Conservation (phyloP, 2,888 invertebrate species). For the Chydorus sphaericus region DNA sequence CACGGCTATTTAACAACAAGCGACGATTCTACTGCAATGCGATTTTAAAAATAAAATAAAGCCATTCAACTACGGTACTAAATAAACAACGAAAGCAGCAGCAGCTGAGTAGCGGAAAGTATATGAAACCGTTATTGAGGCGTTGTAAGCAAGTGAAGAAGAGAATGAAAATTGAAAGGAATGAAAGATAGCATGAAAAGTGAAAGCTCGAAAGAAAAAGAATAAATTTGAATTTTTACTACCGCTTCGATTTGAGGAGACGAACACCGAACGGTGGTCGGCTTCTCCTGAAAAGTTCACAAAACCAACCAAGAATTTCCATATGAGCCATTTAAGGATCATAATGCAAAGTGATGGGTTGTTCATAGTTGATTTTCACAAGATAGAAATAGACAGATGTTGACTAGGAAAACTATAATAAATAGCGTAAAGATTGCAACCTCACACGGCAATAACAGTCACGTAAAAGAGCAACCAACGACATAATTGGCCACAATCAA, state of each 20-base stretch:
- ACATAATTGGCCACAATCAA: no score
- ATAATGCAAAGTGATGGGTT: constrained; percentile 8
- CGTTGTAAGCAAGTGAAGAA: not conserved
- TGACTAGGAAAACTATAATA: not conserved
- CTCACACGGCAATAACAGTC: not conserved
- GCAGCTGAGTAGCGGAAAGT: no score
- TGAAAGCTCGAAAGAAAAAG: not conserved
- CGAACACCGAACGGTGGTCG: constrained; percentile 12
- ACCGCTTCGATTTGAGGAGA: constrained; percentile 22
- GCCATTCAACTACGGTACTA: no score
- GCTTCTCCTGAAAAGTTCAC: constrained; percentile 14
- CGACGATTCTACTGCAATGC: no score
- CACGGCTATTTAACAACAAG: no score
- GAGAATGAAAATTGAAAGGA: constrained; percentile 2
- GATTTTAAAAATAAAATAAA: no score
- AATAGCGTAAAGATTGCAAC: not conserved
- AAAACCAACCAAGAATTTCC: constrained; percentile 5
- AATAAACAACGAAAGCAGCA: no score
- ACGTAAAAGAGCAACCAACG: no score
- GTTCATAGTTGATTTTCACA: no score
- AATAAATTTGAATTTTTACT: constrained; percentile 21
- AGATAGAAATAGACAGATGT: no score
- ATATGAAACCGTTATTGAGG: not conserved
- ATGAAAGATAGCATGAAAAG: constrained; percentile 1
- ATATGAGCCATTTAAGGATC: constrained; percentile 12